Evolutionary conservation across 1,140 invertebrate species (phyloP).

Genomic region (Orius laevigatus): DNA sequence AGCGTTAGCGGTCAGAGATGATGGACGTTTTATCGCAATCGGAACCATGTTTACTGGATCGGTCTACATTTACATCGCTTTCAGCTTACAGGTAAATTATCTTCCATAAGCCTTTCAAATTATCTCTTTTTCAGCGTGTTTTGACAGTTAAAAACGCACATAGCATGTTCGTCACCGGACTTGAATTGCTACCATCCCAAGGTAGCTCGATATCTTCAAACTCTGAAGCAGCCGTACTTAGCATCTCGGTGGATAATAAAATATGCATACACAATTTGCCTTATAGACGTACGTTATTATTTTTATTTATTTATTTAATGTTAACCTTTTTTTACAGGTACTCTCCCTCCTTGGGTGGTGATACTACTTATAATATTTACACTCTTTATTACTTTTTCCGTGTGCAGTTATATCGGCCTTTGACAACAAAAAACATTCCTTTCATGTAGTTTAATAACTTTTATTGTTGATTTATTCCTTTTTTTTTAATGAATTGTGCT

Average conservation of each 20-base stretch:
- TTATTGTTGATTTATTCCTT: too few species aligned
- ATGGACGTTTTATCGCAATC: constrained; percentile 79
- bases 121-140: constrained; percentile 41
- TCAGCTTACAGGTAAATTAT: constrained; percentile 65
- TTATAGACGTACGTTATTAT: constrained; percentile 48
- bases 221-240: constrained; percentile 71
- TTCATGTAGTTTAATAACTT: not conserved
- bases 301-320: constrained; percentile 1
- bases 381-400: constrained; percentile 53
- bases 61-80: constrained; percentile 78
- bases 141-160: constrained; percentile 69
- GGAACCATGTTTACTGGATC: constrained; percentile 85
- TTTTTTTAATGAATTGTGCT: too few species aligned
- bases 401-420: constrained; percentile 65
- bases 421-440: constrained; percentile 33
- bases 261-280: constrained; percentile 79
- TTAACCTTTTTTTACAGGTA: constrained; percentile 35
- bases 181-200: constrained; percentile 54
- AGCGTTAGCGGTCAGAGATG: constrained; percentile 71
- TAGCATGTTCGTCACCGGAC: constrained; percentile 85
- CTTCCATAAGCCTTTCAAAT: not conserved
- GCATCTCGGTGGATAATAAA: constrained; percentile 88
- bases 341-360: constrained; percentile 59
- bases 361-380: constrained; percentile 52
- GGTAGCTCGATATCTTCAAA: constrained; percentile 38